Evolutionary conservation across 2,113 vertebrate species (phyloP).

Genomic region (Micronycteris hirsuta): DNA sequence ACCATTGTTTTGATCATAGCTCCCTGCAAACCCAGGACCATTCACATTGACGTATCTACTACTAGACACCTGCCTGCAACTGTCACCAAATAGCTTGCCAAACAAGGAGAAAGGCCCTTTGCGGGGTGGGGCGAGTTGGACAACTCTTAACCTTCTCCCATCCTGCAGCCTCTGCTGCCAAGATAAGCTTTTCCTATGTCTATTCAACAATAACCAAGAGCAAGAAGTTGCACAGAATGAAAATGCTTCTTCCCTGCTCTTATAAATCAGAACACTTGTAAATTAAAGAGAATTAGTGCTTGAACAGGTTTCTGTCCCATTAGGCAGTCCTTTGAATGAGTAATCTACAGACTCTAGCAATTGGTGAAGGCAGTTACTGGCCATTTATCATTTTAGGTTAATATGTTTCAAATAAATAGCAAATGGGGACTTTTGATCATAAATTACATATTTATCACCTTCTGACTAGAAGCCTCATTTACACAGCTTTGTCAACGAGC

Average conservation of each 20-base stretch:
- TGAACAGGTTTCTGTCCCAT: conserved; percentile 23
- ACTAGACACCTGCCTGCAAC: neutral
- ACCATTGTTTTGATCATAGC: neutral
- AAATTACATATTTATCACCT: neutral
- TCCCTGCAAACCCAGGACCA: neutral
- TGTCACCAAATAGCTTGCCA: neutral
- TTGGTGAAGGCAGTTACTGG: conserved; percentile 20
- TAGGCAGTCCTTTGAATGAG: conserved; percentile 32
- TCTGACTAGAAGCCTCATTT: neutral
- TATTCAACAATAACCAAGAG: conserved; percentile 17
- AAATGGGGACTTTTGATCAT: neutral
- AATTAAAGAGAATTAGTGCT: conserved; percentile 44
- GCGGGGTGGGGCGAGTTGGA: neutral
- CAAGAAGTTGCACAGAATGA: conserved; percentile 14
- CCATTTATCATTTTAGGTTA: conserved; percentile 42
- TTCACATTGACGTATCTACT: neutral
- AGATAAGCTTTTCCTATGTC: neutral
- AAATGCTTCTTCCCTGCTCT: conserved; percentile 24
- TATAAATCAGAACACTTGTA: conserved; percentile 42
- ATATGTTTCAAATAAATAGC: conserved; percentile 34
- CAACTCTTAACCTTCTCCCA: neutral
- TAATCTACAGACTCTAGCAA: conserved; percentile 23
- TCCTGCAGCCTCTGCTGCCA: neutral
- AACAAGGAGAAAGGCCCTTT: neutral
- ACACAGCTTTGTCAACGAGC: neutral